A percentile compares a stretch with the other conserved stretches of the same genome.
phyloP scores from a whole-genome alignment of 2,797 vertebrate species.

The Hydrocynus forskahlii region DNA sequence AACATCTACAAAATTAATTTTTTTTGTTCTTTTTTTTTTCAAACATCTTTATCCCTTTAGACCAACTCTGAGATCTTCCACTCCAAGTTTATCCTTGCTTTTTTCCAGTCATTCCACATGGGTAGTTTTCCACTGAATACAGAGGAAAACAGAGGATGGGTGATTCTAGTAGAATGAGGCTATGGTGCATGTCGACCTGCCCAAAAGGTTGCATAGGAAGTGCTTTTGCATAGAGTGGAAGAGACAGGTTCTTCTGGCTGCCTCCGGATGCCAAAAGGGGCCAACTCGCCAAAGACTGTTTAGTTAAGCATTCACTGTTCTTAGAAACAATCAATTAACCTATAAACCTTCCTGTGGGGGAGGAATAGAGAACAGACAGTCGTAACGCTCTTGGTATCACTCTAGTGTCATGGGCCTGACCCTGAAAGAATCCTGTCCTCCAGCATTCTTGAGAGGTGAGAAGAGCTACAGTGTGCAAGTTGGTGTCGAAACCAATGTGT shows the following conservation, averaged over 20 bases:
- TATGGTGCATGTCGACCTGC: not conserved
- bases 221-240: not conserved
- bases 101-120: conserved; percentile 2
- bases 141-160: not conserved
- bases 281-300: conserved; percentile 4
- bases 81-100: not conserved
- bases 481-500: not conserved
- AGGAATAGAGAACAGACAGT: not conserved
- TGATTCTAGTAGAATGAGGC: conserved; percentile 3
- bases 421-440: conserved; percentile 60
- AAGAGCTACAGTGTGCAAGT: conserved; percentile 16
- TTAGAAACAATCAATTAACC: not conserved
- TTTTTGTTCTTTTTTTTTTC: no score
- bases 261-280: not conserved
- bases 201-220: not conserved
- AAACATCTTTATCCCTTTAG: not conserved
- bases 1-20: no score
- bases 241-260: conserved; percentile 10
- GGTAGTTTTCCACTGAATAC: conserved; percentile 21
- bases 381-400: conserved; percentile 30
- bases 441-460: conserved; percentile 58
- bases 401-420: conserved; percentile 26
- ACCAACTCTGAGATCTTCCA: not conserved
- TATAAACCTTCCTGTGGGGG: not conserved
- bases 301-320: not conserved